Conservation (phyloP, 2,888 invertebrate species). For the Desoria tigrina region DNA sequence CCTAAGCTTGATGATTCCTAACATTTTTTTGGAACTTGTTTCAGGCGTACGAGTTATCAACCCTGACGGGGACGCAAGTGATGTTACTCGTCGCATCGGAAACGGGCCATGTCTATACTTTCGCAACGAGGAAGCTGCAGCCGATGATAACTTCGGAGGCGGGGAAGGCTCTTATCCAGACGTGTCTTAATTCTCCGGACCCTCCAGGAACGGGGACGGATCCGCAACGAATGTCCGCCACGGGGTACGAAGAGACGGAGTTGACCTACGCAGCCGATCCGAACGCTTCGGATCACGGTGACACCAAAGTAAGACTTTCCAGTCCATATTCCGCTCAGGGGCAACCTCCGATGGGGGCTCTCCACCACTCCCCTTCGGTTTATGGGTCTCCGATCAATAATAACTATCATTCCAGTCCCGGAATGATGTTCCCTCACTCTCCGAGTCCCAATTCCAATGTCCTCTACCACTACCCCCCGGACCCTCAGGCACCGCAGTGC, state of each 20-base stretch:
- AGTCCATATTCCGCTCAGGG: constrained; percentile 51
- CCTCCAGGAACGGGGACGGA: constrained; percentile 65
- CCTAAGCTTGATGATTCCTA: too few relatives aligned
- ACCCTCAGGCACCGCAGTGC: constrained; percentile 53
- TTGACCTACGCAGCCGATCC: constrained; percentile 72
- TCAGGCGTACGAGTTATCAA: constrained; percentile 98
- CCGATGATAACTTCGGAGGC: constrained; percentile 94
- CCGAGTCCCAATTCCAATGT: constrained; percentile 53
- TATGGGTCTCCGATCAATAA: constrained; percentile 53
- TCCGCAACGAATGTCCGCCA: constrained; percentile 96
- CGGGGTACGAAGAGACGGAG: constrained; percentile 98
- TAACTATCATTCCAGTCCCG: constrained; percentile 52
- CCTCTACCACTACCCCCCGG: constrained; percentile 53
- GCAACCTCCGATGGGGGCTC: constrained; percentile 42
- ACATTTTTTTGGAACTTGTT: constrained; percentile 55
- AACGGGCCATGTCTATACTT: constrained; percentile 99
- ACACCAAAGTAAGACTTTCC: constrained; percentile 53
- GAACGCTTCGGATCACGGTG: constrained; percentile 53
- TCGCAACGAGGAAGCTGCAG: constrained; percentile 96
- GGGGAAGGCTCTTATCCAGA: constrained; percentile 91
- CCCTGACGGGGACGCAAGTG: constrained; percentile 98
- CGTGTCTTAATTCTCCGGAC: constrained; percentile 96
- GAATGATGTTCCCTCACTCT: constrained; percentile 53
- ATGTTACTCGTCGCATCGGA: constrained; percentile 99
- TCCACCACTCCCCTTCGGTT: constrained; percentile 53